Evolutionary conservation across 2,113 vertebrate genomes (phyloP).

Genomic region (Cinclus cinclus): DNA sequence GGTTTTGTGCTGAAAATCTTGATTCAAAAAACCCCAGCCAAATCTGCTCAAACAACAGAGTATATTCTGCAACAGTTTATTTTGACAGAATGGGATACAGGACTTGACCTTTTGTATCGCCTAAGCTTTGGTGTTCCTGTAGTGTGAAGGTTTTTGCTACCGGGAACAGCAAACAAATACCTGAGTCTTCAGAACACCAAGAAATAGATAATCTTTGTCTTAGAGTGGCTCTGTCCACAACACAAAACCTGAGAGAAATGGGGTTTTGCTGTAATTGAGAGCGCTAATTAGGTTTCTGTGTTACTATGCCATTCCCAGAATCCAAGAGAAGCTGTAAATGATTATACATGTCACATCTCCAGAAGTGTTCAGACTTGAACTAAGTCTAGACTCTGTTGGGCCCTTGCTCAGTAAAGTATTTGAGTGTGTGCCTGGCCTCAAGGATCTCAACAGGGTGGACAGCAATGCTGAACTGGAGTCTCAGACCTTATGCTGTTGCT

Average conservation of each 20-base stretch:
- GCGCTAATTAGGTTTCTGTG: background rate
- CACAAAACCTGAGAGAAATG: background rate
- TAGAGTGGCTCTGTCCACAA: background rate
- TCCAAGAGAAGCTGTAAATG: background rate
- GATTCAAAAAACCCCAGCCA: background rate
- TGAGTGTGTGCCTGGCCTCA: background rate
- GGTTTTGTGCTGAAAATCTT: background rate
- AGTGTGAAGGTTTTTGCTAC: background rate
- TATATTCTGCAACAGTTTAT: background rate
- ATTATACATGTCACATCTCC: background rate
- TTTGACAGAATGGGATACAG: background rate
- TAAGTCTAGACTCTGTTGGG: background rate
- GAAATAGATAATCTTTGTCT: background rate
- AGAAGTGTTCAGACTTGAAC: background rate
- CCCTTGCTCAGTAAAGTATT: background rate
- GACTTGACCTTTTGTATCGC: background rate
- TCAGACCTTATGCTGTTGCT: background rate
- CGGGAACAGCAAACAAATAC: background rate
- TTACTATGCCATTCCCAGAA: background rate
- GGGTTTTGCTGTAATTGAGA: background rate
- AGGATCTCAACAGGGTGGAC: background rate
- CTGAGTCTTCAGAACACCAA: background rate
- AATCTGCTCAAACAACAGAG: background rate
- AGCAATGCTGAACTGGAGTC: background rate
- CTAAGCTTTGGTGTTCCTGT: background rate